Percentiles rank a stretch among this genome's conserved stretches.
These are phyloP conservation scores for Bombus polaris DNA, from an alignment of 1,140 invertebrate species.

Conservation along the genomic window DNA sequence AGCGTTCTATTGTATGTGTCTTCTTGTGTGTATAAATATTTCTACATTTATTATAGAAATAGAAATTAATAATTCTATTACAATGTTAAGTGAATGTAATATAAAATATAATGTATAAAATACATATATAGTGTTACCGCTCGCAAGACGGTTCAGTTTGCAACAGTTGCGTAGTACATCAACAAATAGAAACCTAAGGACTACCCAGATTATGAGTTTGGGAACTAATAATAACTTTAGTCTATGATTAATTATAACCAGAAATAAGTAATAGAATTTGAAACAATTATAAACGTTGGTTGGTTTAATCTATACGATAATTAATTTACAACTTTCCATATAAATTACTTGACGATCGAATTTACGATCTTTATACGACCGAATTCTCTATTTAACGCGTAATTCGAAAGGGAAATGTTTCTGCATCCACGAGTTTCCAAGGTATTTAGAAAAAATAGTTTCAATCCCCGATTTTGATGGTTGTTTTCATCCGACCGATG, in stretches of 20 bases:
- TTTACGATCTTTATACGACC: neutral
- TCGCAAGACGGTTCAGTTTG: neutral
- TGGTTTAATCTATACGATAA: neutral
- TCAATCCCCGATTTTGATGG: too few species aligned
- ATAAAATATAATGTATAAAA: too few species aligned
- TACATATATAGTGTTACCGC: too few species aligned
- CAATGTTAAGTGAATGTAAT: too few species aligned
- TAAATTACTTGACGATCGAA: neutral
- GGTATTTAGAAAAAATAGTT: neutral
- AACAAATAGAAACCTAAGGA: neutral
- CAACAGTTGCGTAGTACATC: neutral
- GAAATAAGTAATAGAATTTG: neutral
- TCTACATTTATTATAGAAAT: too few species aligned
- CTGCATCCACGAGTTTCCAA: neutral
- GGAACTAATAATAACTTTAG: neutral
- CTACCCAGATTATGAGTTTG: neutral
- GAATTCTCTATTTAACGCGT: neutral
- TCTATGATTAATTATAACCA: neutral
- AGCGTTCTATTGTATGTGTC: too few species aligned
- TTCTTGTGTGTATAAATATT: too few species aligned
- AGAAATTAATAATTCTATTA: too few species aligned
- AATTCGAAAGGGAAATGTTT: neutral
- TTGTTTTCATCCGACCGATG: too few species aligned
- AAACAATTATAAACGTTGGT: neutral
- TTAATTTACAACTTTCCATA: neutral